Conservation (phyloP, 2,113 vertebrate genomes). For the Bos indicus region DNA sequence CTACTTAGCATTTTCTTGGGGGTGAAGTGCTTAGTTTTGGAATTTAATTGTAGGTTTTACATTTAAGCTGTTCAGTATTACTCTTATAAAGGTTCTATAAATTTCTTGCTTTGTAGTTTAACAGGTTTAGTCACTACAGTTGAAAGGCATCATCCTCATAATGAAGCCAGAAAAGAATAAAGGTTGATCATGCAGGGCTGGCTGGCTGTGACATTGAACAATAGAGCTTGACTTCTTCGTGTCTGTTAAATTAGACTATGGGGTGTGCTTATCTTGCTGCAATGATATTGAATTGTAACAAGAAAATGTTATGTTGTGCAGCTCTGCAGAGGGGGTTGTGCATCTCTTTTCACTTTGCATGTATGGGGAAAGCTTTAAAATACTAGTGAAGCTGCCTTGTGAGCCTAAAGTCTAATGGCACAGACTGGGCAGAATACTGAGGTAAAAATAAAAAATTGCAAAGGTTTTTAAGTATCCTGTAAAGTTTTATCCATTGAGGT, state of each 20-base stretch:
- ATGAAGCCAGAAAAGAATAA: conserved; percentile 71
- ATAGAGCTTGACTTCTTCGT: conserved; percentile 69
- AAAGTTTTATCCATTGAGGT: not conserved
- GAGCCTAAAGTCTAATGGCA: conserved; percentile 9
- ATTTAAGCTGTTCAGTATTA: conserved; percentile 65
- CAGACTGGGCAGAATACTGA: not conserved
- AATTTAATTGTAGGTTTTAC: conserved; percentile 76
- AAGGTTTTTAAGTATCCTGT: not conserved
- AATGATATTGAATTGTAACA: conserved; percentile 64
- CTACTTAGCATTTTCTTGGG: conserved; percentile 71
- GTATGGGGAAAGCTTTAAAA: conserved; percentile 7
- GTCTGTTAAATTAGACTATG: conserved; percentile 67
- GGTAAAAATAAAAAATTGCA: not conserved
- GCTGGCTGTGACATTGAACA: conserved; percentile 66
- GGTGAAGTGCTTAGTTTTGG: conserved; percentile 63
- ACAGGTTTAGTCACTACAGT: conserved; percentile 70
- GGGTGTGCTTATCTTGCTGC: conserved; percentile 67
- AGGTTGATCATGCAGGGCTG: conserved; percentile 71
- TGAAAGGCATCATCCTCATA: conserved; percentile 71
- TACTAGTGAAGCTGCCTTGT: not conserved
- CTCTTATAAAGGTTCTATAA: conserved; percentile 63
- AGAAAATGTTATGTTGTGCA: conserved; percentile 68
- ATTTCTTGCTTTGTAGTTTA: conserved; percentile 71
- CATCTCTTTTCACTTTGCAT: not conserved
- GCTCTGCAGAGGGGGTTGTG: conserved; percentile 22